Base-by-base conservation (phyloP, 2,797 vertebrate species). In the Glossophaga mutica region DNA sequence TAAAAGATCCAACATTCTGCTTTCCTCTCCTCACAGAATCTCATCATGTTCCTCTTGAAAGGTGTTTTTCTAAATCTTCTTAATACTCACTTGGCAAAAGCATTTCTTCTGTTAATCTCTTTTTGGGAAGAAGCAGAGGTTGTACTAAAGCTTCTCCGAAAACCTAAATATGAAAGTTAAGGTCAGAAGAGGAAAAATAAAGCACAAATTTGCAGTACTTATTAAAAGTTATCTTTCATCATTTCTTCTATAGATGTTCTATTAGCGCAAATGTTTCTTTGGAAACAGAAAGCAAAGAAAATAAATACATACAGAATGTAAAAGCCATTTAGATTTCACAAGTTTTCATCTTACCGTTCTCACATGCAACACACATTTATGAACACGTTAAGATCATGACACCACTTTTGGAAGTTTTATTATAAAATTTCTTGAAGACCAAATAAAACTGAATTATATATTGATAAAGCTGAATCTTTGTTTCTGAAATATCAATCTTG, bases 101-200 rank as follows among this genome's bases (percentile, higher is more conserved):
- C 98, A 95, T 98, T 99, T 98, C 98, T 99, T 95, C 99, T 98
- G 97, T 98, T 99, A 10, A 98, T 98, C 96, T 99, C 99, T 97
- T 99, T 99, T 5, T 98, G 99, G 19, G 98, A 97, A 83, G 99
- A 98, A 85, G 99, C 98, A 9, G 99, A 99, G 29, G 99, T 99
- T 32, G 99, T 99, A 98, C 99, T 99, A 95, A 99, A 98, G 94
- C 99, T 99, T 97, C 99, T 99, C 62, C 99, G 99, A 95, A 99
- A 99, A 97, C 99, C 99, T 99, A 98, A 87, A 97, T 4, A 83
- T 1, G 46, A 96, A 92, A 96, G 96, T 83, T 57, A 70, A 87
- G 46, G 44, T 94, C 34, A 97, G 48, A 93, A 87, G 21, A 95
- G 32, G 52, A 74, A 77, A 90, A 94, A 77, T 6, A 88, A 70